Evolutionary conservation across 2,888 invertebrate species (phyloP), one percentile per base, ranked within the genome.

Genomic region (Lithophane ornitopus): DNA sequence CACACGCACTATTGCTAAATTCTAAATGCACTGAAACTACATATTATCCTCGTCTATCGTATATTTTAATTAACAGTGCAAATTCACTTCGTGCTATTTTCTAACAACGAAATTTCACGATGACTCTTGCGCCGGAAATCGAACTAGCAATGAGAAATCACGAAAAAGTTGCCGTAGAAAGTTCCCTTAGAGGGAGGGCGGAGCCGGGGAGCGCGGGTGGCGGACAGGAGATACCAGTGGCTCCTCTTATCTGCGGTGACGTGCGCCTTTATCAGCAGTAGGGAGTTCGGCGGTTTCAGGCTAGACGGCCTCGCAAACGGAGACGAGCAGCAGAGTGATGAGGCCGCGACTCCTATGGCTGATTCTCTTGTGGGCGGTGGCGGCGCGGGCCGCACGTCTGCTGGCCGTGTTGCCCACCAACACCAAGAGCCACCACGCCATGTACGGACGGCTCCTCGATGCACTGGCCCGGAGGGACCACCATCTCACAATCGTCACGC

Each of bases 361-460:
- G 84, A 89, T 90, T 84, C 76, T 93, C 85, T 82, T 84, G 82
- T 91, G 90, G 88, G 92, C 86, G 86, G 90, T 90, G 76, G 90
- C 89, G 78, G 92, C 90, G 78, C 89, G 91, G 62, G 93, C 94
- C 72, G 97, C 96, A 52, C 92, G 95, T 28, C 88, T 97, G 54
- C 92, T 97, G 56, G 96, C 93, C 79, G 94, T 97, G 62, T 90
- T 97, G 85, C 97, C 97, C 39, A 96, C 97, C 65, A 95, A 97
- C 92, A 96, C 96, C 63, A 94, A 95, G 87, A 97, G 97, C 90
- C 97, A 97, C 90, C 94, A 95, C 82, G 96, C 96, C 74, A 97
- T 97, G 95, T 97, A 96, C 87, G 95, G 97, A 76, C 92, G 93
- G 73, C 93, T 97, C 28, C 89, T 97, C 39, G 93, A 95, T 41